Evolutionary conservation across 2,888 invertebrate genomes (phyloP), one percentile per base, ranked within the genome.

Genomic region (Cryptocephalus moraei): DNA sequence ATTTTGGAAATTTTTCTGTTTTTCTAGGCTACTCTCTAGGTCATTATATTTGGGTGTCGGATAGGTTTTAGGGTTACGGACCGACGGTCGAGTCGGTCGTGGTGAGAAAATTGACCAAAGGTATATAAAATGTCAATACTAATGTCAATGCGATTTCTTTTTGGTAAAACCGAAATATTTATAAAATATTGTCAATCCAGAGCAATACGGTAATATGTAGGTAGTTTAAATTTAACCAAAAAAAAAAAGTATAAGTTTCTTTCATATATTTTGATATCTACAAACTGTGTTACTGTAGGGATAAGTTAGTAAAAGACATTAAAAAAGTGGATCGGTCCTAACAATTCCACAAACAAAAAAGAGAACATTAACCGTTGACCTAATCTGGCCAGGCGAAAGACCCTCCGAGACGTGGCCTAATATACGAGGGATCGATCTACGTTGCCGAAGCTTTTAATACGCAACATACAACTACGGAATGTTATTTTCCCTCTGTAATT

Each of bases 161-260:
- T 66, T 58, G 62, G 58, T 60, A 58, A 62, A 57, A 60, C 62
- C 60, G 60, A 61, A 62, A 61, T 65, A 68, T 67, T 67, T 65
- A 65, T 63, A 56, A 11, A 58, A 62, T 56, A 54, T 55, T 57
- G 70, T 71, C 71, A 71, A 71, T 72, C 70, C 69, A 68, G 68
- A 72, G 72, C 72, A 72, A 72, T 72, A 72, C 69, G 67, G 67
- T 68, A 67, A 66, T 57, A 10, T 65, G 67, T 70, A 69, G 68
- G 63, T 69, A 70, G 68, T 52, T 54, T 49, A 57, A 62, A 64
- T 46, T 53, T 49, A 49, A 64, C 63, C 61, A 63, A 66, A 67
- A 22, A 64, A 22, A 64, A 60, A 60, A 49, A 43, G 43, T 48
- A 51, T 50, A 54, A 50, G 62, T 64, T 66, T 63, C 60, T 60